phyloP scores from a whole-genome alignment of 2,113 vertebrate species.

The Ursus arctos region DNA sequence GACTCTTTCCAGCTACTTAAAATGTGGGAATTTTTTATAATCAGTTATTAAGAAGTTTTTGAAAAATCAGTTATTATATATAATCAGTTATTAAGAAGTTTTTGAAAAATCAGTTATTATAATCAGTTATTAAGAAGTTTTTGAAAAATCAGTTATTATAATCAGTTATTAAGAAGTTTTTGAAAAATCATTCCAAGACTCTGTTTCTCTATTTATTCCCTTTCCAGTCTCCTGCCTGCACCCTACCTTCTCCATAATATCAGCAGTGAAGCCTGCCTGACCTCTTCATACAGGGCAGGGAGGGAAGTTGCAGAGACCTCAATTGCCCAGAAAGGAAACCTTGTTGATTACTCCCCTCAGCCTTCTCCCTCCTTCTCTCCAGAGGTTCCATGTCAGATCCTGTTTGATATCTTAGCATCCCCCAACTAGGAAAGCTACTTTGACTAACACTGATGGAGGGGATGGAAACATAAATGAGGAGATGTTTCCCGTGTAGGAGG shows the following conservation, averaged over 20 bases:
- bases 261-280: background rate
- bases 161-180: background rate
- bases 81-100: background rate
- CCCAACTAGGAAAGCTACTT: background rate
- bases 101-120: background rate
- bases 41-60: background rate
- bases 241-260: background rate
- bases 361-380: background rate
- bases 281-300: background rate
- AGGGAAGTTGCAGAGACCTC: background rate
- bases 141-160: background rate
- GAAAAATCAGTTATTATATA: background rate
- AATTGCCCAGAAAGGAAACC: background rate
- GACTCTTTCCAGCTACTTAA: background rate
- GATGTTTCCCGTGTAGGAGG: background rate
- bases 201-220: background rate
- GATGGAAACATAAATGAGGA: conserved; percentile 48
- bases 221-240: background rate
- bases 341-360: background rate
- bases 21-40: background rate
- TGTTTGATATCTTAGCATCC: background rate
- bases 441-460: background rate
- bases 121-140: background rate
- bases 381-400: background rate
- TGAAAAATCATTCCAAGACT: background rate